A percentile compares a stretch with the other conserved stretches of the same genome.
phyloP scores from a whole-genome alignment of 2,888 invertebrate species.

The Sinotaia quadrata region DNA sequence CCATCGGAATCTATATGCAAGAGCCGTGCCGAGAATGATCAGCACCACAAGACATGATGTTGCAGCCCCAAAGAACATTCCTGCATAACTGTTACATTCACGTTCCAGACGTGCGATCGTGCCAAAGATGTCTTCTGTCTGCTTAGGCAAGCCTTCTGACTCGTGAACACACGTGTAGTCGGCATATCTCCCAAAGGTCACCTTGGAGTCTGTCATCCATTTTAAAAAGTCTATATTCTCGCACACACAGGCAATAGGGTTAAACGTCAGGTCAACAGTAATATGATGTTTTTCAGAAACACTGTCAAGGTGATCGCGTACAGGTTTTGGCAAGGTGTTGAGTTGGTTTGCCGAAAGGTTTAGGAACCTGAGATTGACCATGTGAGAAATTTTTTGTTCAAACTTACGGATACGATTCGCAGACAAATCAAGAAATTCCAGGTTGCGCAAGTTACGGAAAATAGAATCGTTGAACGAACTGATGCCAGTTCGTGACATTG shows the following conservation, averaged over 20 bases:
- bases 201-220: slow-evolving; percentile 27
- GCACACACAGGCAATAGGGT: slow-evolving; percentile 35
- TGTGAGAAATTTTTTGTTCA: slow-evolving; percentile 13
- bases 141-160: background rate
- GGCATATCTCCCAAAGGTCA: slow-evolving; percentile 18
- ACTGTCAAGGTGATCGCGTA: slow-evolving; percentile 17
- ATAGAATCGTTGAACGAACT: background rate
- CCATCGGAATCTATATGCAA: slow-evolving; percentile 37
- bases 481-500: slow-evolving; percentile 27
- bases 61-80: slow-evolving; percentile 16
- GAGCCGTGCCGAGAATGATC: slow-evolving; percentile 13
- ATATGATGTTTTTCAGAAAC: slow-evolving; percentile 10
- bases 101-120: slow-evolving; percentile 13
- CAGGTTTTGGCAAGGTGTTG: slow-evolving; percentile 1
- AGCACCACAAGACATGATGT: slow-evolving; percentile 1
- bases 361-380: slow-evolving; percentile 24
- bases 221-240: slow-evolving; percentile 31
- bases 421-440: slow-evolving; percentile 22
- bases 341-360: slow-evolving; percentile 30
- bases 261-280: slow-evolving; percentile 23
- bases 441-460: slow-evolving; percentile 13
- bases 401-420: slow-evolving; percentile 23
- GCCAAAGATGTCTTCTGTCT: background rate
- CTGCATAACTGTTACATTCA: slow-evolving; percentile 20
- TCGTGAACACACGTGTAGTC: slow-evolving; percentile 28